Base-by-base conservation (phyloP, 2,113 vertebrate genomes). In the Gallinago paraguaiae region DNA sequence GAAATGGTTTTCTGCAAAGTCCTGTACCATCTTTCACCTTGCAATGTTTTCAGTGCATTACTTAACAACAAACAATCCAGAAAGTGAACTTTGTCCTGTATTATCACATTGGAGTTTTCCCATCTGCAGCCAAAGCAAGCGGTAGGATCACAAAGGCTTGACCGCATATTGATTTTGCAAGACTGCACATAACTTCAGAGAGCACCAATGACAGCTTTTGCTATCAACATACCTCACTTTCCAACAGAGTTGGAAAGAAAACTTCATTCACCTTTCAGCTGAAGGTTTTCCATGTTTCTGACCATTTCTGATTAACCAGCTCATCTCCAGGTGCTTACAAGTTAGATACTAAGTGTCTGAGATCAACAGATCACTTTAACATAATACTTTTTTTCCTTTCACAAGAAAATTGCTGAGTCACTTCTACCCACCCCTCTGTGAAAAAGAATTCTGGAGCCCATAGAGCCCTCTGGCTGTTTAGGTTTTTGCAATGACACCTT, bases 241-340 rank as follows among this genome's bases (percentile, higher is more conserved):
- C n/a, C 28, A 23, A 16, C 10, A 19, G 30, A 83, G 56, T 22
- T 63, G 48, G 53, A 59, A 82, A 82, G 70, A 72, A 56, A 94
- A 35, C 5, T 2, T 89, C 77, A 35, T 60, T 94, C 22, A 71
- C 13, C 16, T 68, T 71, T 64, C 78, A 75, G 39, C 43, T 88
- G 41, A 86, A 46, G 27, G 4, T 63, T 59, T 91, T 84, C 37
- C 9, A 1, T 69, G 16, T 56, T 94, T 94, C 61, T 90, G 27
- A 70, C 61, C 41, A 19, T 83, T 96, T 94, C 74, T 96, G 41
- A 84, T 94, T 79, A 97, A 91, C 69, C 61, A 81, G 25, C 53
- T 91, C 31, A 46, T 91, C 51, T 90, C 57, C 85, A 80, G 39
- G 43, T 84, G 60, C 48, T 93, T 63, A 50, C 17, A 76, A 86